These are phyloP conservation scores for Trachelipus rathkii DNA, from an alignment of 1,140 invertebrate genomes.

Conservation along the genomic window DNA sequence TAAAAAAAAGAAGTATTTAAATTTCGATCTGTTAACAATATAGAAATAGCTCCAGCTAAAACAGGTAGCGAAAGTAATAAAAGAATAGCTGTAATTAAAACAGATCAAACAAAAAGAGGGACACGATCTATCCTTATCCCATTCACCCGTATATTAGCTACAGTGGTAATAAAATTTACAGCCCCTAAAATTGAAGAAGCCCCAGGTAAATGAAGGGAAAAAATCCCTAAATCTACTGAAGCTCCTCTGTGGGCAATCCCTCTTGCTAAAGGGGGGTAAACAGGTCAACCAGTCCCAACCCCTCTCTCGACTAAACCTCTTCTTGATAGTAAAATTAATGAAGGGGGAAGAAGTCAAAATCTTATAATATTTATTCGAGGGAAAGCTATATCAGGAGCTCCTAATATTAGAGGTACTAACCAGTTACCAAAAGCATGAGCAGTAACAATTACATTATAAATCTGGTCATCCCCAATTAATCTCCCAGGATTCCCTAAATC, in stretches of 20 bases:
- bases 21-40: too few relatives aligned
- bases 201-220: slow-evolving; percentile 49
- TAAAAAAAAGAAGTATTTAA: too few relatives aligned
- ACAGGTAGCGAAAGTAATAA: too few relatives aligned
- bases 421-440: slow-evolving; percentile 72
- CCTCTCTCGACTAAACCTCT: slow-evolving; percentile 60
- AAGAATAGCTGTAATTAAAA: too few relatives aligned
- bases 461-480: slow-evolving; percentile 63
- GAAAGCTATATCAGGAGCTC: slow-evolving; percentile 68
- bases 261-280: slow-evolving; percentile 50
- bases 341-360: slow-evolving; percentile 65
- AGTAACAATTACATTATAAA: slow-evolving; percentile 70
- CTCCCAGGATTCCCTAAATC: slow-evolving; percentile 60
- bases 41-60: too few relatives aligned
- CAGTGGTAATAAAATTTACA: slow-evolving; percentile 52
- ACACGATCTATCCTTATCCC: too few relatives aligned
- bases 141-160: slow-evolving; percentile 51
- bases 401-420: slow-evolving; percentile 67
- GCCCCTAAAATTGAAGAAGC: slow-evolving; percentile 49
- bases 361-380: slow-evolving; percentile 74
- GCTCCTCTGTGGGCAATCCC: slow-evolving; percentile 45
- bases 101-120: too few relatives aligned
- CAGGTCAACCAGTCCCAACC: slow-evolving; percentile 56
- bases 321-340: slow-evolving; percentile 58
- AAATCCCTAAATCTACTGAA: slow-evolving; percentile 48